Base-by-base conservation (phyloP, 2,888 invertebrate species). In the Ectemnius cavifrons region DNA sequence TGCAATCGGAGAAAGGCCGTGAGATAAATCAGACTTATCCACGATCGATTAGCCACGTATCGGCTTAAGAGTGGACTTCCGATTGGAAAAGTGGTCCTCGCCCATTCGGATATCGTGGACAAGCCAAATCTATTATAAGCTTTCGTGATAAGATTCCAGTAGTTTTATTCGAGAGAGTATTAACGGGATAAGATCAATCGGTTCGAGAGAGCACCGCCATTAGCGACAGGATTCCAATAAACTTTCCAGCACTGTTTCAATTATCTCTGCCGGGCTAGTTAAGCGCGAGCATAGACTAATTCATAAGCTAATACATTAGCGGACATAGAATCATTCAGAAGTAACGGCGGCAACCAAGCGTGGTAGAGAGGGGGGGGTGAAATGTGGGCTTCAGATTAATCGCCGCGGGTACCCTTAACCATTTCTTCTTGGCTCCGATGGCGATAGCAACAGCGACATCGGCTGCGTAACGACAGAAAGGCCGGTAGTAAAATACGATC, bases 401-500 rank as follows among this genome's bases (percentile, higher is more conserved):
- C 23, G 20, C 27, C 23, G 18, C 14, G 37, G 58, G 11, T 11
- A 14, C 52, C 52, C 52, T 60, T 64, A n/a, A 28, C 13, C 46
- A 14, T 66, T 68, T 14, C 58, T 63, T 27, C 46, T 57, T n/a
- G n/a, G 16, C n/a, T 16, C 13, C 16, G 52, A 52, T 27, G 16
- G 47, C 23, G 58, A 65, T 73, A 80, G 72, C 64, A 67, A 77
- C 63, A 59, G 27, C 49, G 59, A 64, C 64, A 66, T 73, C 60
- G 71, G 70, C 27, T 58, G 68, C 63, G 58, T 67, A 74, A 77
- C 66, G 58, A 62, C 65, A 78, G 68, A 58, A 72, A 73, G 73
- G 60, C 46, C 52, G 37, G 67, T 73, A 45, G 65, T 80, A 78
- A 80, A 78, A 67, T 75, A 73, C 60, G 71, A 45, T 16, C 61